Conservation (phyloP, 2,888 invertebrate genomes). For the Hoplodrina blanda region DNA sequence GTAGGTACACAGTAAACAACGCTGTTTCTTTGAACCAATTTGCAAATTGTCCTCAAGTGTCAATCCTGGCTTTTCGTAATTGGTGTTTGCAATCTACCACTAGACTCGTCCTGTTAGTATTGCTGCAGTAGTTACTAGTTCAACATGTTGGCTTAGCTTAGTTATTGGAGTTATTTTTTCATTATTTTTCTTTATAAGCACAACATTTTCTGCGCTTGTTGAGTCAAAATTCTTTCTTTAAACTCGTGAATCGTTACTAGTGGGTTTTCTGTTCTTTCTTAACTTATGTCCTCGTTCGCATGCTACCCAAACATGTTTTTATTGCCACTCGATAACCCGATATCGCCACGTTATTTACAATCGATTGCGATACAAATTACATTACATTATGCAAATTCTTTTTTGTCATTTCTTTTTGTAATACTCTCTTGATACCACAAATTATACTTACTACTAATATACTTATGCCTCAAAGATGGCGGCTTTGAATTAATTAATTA, state of each 20-base stretch:
- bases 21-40: too few relatives aligned
- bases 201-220: neutral
- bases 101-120: neutral
- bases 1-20: too few relatives aligned
- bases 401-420: slow-evolving; percentile 7
- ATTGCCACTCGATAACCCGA: slow-evolving; percentile 38
- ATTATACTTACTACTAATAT: slow-evolving; percentile 3
- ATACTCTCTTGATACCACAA: neutral
- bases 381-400: slow-evolving; percentile 8
- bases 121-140: too few relatives aligned
- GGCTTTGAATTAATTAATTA: slow-evolving; percentile 22
- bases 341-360: slow-evolving; percentile 22
- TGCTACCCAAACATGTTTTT: slow-evolving; percentile 47
- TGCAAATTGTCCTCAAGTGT: too few relatives aligned
- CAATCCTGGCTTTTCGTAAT: neutral
- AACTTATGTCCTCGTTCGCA: slow-evolving; percentile 9
- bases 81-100: neutral
- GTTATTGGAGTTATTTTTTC: too few relatives aligned
- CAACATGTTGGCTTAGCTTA: too few relatives aligned
- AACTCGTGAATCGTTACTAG: slow-evolving; percentile 1
- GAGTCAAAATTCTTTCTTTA: neutral
- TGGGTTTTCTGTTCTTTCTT: slow-evolving; percentile 6
- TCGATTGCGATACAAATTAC: slow-evolving; percentile 6
- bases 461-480: neutral
- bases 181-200: neutral